Percentiles rank a stretch among this genome's conserved stretches.
Evolutionary conservation across 2,797 vertebrate species (phyloP).

Genomic region (Argya squamiceps): DNA sequence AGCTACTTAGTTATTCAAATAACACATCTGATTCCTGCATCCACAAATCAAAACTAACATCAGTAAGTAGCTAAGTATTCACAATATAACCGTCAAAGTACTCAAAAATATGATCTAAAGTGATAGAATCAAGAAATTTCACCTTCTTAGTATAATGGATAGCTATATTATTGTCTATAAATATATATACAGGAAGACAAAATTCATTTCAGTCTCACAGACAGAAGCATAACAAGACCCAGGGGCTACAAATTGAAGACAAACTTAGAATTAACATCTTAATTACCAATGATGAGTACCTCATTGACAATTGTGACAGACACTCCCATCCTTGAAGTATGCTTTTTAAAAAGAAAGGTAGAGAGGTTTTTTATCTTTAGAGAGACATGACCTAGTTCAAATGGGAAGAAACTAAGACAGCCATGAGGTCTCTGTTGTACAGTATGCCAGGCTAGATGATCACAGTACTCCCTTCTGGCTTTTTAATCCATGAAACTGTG

Average conservation of each 20-base stretch:
- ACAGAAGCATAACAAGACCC: neutral
- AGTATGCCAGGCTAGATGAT: slow-evolving; percentile 58
- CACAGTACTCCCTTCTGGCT: slow-evolving; percentile 65
- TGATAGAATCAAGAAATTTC: neutral
- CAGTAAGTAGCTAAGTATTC: neutral
- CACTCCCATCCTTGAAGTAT: neutral
- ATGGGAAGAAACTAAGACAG: slow-evolving; percentile 47
- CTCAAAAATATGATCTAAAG: neutral
- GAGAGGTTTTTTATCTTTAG: slow-evolving; percentile 6
- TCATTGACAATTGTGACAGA: slow-evolving; percentile 19
- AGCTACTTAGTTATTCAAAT: neutral
- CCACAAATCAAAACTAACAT: neutral
- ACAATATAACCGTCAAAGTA: neutral
- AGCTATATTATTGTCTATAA: neutral
- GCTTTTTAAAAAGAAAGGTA: slow-evolving; percentile 33
- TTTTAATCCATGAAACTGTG: slow-evolving; percentile 64
- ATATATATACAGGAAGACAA: neutral
- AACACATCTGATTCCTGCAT: neutral
- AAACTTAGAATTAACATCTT: slow-evolving; percentile 27
- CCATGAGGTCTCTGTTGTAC: slow-evolving; percentile 62
- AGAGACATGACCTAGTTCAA: slow-evolving; percentile 55
- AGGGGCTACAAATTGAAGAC: slow-evolving; percentile 1
- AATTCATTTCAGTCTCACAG: neutral
- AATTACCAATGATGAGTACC: neutral
- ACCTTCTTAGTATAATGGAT: neutral